A percentile compares a stretch with the other conserved stretches of the same genome.
Conservation (phyloP, 2,888 invertebrate genomes). For the Hypena proboscidalis region DNA sequence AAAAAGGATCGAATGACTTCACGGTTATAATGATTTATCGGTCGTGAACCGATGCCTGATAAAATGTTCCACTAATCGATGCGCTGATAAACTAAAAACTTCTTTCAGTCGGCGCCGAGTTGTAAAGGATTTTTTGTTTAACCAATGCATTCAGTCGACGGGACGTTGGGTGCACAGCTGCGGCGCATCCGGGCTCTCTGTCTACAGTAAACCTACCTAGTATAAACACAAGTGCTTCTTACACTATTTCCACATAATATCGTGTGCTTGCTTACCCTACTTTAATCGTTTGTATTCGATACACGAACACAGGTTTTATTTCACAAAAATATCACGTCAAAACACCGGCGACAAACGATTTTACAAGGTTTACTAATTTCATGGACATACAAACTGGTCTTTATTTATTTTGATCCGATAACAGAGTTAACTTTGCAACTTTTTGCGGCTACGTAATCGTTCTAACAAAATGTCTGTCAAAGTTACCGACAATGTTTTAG, state of each 20-base stretch:
- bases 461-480: conserved; percentile 12
- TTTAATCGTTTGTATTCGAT: conserved; percentile 12
- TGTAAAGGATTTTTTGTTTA: conserved; percentile 51
- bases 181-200: conserved; percentile 64
- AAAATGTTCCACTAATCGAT: conserved; percentile 51
- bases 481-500: conserved; percentile 8
- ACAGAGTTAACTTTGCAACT: conserved; percentile 14
- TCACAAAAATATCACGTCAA: not conserved
- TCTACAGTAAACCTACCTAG: conserved; percentile 17
- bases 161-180: conserved; percentile 67
- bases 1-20: too few species aligned
- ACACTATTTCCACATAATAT: conserved; percentile 22
- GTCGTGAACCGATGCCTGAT: conserved; percentile 56
- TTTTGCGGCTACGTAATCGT: conserved; percentile 20
- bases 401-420: conserved; percentile 26
- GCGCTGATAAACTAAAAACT: conserved; percentile 46
- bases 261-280: conserved; percentile 27
- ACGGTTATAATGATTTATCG: conserved; percentile 51
- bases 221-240: conserved; percentile 46
- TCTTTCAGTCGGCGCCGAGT: conserved; percentile 25
- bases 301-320: not conserved
- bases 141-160: conserved; percentile 40
- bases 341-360: not conserved
- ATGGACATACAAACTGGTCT: conserved; percentile 9
- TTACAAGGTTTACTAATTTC: conserved; percentile 14